Percentiles rank a stretch among this genome's conserved stretches.
phyloP scores from a whole-genome alignment of 2,113 vertebrate genomes.

The Antennarius striatus region DNA sequence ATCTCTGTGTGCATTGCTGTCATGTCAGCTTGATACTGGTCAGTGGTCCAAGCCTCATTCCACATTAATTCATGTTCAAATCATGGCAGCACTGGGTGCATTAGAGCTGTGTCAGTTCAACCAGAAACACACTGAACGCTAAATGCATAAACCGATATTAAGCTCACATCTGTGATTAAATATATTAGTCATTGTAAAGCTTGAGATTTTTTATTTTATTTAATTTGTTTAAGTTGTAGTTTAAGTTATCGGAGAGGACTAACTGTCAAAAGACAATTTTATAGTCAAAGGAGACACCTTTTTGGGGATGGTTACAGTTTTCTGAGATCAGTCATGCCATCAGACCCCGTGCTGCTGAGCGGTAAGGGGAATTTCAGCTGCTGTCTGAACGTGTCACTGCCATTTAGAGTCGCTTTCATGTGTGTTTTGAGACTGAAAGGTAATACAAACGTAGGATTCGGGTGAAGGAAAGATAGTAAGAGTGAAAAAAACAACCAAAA shows the following conservation, averaged over 20 bases:
- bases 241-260: background rate
- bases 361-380: conserved; percentile 29
- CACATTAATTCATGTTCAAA: conserved; percentile 63
- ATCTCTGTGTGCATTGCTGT: conserved; percentile 51
- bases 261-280: conserved; percentile 10
- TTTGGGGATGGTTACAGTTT: conserved; percentile 18
- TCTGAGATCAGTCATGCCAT: conserved; percentile 30
- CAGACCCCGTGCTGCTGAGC: conserved; percentile 22
- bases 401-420: conserved; percentile 30
- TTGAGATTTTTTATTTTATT: background rate
- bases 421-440: conserved; percentile 22
- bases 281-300: background rate
- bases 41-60: conserved; percentile 56
- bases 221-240: background rate
- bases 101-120: conserved; percentile 48
- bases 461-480: background rate
- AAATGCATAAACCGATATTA: conserved; percentile 35
- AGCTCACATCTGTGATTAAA: conserved; percentile 35
- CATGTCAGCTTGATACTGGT: conserved; percentile 64
- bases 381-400: conserved; percentile 40
- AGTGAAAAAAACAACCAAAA: conserved; percentile 16
- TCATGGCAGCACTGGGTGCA: conserved; percentile 47
- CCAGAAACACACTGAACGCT: conserved; percentile 28
- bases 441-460: conserved; percentile 6
- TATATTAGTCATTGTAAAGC: conserved; percentile 8